Evolutionary conservation across 2,888 invertebrate species (phyloP), one percentile per base, ranked within the genome.

Genomic region (Hymenopus coronatus): DNA sequence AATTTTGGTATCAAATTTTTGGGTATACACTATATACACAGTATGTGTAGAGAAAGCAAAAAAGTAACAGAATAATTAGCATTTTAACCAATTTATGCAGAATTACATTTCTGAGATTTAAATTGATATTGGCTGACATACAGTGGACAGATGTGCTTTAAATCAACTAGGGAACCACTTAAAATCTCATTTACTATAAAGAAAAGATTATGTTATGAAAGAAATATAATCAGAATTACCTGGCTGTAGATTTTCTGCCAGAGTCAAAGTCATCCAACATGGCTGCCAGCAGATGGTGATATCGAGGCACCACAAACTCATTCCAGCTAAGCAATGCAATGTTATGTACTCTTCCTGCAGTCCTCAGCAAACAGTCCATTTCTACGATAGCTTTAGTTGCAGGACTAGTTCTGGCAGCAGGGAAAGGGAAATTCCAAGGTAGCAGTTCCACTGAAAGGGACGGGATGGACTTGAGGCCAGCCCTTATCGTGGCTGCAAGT

Each of bases 341-440:
- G 89, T 92, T 92, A 89, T 94, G 93, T 0, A 94, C 94, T 91
- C 93, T 93, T 91, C 94, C 94, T 89, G 94, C 94, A 88, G 95
- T 95, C 90, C 96, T 94, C 90, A 96, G 95, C 28, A 95, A 91
- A 91, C 96, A 97, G 92, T 97, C 96, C 40, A 95, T 93, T 92
- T 96, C 95, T 25, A 96, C 94, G 81, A 96, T 94, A 91, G 93
- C 93, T 85, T 94, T 92, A 91, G 94, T 83, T 12, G 90, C 93
- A 91, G 94, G 85, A 20, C 89, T 93, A 1, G 88, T 82, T 28
- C 88, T 84, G 28, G 20, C 28, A 0, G 46, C 86, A 7, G 89
- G 87, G 91, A 95, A 95, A 2, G 96, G 96, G 92, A 95, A 96
- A 92, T 96, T 96, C 93, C 96, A 95, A 1, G 95, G 95, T 88